A percentile compares a stretch with the other conserved stretches of the same genome.
Conservation (phyloP, 2,888 invertebrate species). For the Orthosia gothica region DNA sequence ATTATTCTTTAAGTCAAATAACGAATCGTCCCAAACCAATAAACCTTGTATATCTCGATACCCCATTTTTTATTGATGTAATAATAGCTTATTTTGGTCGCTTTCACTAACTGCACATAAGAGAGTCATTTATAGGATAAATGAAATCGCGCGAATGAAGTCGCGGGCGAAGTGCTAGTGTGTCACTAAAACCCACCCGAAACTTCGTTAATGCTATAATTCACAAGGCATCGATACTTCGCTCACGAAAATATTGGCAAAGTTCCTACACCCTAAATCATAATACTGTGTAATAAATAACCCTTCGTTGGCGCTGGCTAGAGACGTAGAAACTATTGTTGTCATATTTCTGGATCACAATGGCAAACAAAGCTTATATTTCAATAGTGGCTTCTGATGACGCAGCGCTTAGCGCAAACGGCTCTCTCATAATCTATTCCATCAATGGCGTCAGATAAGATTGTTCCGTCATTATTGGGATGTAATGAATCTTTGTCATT, state of each 20-base stretch:
- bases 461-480: slow-evolving; percentile 84
- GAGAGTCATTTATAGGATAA: no score
- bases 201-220: slow-evolving; percentile 53
- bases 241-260: slow-evolving; percentile 59
- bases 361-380: slow-evolving; percentile 62
- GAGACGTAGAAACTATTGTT: slow-evolving; percentile 65
- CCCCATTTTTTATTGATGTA: no score
- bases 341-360: slow-evolving; percentile 61
- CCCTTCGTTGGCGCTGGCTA: slow-evolving; percentile 41
- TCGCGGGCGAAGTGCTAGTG: no score
- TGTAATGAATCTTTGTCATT: slow-evolving; percentile 88
- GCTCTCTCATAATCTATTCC: slow-evolving; percentile 78
- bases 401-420: slow-evolving; percentile 73
- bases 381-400: slow-evolving; percentile 73
- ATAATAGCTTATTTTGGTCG: no score
- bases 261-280: slow-evolving; percentile 59
- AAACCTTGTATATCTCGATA: no score
- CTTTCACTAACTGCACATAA: no score
- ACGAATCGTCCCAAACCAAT: no score
- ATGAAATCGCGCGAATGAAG: no score
- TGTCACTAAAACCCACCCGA: slow-evolving; percentile 29
- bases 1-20: no score
- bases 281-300: slow-evolving; percentile 63
- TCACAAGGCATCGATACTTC: slow-evolving; percentile 51
- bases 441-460: slow-evolving; percentile 83